Percentiles rank a stretch among this genome's conserved stretches.
These are phyloP conservation scores for Tragulus kanchil DNA, from an alignment of 2,113 vertebrate species.

Conservation along the genomic window DNA sequence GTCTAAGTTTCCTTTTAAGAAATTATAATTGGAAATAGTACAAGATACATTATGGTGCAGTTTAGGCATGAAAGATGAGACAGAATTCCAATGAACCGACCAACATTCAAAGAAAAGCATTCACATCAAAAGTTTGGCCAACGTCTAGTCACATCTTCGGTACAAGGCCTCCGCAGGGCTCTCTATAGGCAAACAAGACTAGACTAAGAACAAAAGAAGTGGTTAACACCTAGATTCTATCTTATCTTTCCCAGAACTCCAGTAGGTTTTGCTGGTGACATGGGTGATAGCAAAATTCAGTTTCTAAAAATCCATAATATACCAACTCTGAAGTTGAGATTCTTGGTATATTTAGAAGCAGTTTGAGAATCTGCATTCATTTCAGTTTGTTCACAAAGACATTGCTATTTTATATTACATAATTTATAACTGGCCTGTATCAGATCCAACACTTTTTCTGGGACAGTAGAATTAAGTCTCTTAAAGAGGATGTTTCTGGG, in stretches of 20 bases:
- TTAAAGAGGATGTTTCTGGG: not conserved
- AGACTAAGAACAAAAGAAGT: not conserved
- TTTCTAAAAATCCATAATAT: not conserved
- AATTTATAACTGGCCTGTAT: not conserved
- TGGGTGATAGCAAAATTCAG: not conserved
- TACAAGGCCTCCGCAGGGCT: not conserved
- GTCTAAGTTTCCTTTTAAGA: constrained; percentile 41
- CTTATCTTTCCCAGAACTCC: not conserved
- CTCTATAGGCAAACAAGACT: not conserved
- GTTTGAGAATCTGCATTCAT: constrained; percentile 47
- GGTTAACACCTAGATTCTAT: not conserved
- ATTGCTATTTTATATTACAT: constrained; percentile 27
- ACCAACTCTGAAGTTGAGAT: constrained; percentile 39
- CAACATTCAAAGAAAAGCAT: not conserved
- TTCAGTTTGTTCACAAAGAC: not conserved
- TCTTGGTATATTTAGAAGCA: not conserved
- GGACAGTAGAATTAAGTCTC: not conserved
- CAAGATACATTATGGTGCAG: not conserved
- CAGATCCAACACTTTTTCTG: not conserved
- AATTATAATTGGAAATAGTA: constrained; percentile 9
- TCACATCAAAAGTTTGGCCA: constrained; percentile 9
- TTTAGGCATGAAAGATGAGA: not conserved
- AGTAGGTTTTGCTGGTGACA: not conserved
- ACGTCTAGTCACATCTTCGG: not conserved
- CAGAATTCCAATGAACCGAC: not conserved